Evolutionary conservation across 2,113 vertebrate genomes (phyloP).

Genomic region (Paradisaea rubra): DNA sequence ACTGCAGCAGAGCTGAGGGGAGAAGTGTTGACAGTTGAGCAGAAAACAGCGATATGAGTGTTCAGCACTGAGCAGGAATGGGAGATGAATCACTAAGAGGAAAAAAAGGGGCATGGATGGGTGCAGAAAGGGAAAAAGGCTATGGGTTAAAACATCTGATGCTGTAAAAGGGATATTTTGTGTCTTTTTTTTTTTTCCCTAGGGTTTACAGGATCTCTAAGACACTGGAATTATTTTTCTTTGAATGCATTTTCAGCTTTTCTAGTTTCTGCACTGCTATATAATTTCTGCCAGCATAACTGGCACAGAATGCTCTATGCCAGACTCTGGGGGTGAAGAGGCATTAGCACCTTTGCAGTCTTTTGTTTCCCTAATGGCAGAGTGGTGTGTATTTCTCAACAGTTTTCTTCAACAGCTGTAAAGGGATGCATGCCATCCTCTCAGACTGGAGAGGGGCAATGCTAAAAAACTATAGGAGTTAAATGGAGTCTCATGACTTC

Average conservation of each 20-base stretch:
- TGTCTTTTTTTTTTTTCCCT: not conserved
- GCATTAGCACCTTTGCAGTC: not conserved
- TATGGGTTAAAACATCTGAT: not conserved
- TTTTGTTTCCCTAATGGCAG: not conserved
- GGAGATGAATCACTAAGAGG: not conserved
- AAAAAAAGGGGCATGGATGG: not conserved
- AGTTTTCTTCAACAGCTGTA: not conserved
- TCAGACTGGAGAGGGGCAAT: not conserved
- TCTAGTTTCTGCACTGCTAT: not conserved
- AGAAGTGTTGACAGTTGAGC: not conserved
- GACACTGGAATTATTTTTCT: constrained; percentile 49
- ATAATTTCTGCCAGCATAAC: not conserved
- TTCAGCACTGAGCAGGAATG: not conserved
- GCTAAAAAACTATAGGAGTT: not conserved
- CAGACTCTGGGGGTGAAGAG: not conserved
- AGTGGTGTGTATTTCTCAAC: not conserved
- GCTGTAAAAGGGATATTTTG: not conserved
- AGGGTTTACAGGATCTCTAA: not conserved
- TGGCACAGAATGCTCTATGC: not conserved
- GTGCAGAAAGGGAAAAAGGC: not conserved
- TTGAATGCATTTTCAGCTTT: constrained; percentile 16
- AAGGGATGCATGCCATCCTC: not conserved
- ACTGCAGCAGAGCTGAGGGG: not conserved
- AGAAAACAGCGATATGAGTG: not conserved
- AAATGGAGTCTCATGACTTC: not conserved